A percentile compares a stretch with the other conserved stretches of the same genome.
Evolutionary conservation across 1,140 invertebrate species (phyloP).

Genomic region (Ylistrum balloti): DNA sequence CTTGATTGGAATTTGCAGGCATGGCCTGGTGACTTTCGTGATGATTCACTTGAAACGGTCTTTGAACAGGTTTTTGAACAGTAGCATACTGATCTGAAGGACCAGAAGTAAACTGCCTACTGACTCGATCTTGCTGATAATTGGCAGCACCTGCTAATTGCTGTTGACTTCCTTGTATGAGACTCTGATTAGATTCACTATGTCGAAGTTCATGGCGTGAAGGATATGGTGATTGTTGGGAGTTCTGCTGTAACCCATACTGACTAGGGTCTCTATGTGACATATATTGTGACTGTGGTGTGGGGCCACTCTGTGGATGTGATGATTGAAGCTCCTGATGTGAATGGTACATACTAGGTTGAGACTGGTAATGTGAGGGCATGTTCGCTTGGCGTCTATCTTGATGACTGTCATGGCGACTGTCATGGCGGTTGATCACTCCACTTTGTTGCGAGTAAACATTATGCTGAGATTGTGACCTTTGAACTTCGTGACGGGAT

Average conservation of each 20-base stretch:
- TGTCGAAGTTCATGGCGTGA: not conserved
- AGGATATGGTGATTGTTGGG: not conserved
- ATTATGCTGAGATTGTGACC: conserved; percentile 33
- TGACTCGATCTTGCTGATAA: not conserved
- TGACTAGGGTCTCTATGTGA: not conserved
- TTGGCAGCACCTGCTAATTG: not conserved
- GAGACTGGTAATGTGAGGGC: not conserved
- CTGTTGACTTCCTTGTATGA: not conserved
- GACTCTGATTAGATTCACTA: not conserved
- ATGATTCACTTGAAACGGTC: not conserved
- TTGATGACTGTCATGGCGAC: not conserved
- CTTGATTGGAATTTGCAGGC: not conserved
- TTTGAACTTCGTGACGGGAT: not conserved
- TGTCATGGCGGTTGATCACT: not conserved
- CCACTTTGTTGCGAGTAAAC: not conserved
- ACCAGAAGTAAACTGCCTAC: not conserved
- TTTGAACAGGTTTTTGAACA: not conserved
- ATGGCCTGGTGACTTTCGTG: conserved; percentile 15
- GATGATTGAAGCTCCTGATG: not conserved
- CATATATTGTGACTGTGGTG: not conserved
- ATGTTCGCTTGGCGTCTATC: not conserved
- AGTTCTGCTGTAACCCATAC: not conserved
- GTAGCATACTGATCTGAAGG: not conserved
- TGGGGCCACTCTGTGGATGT: not conserved
- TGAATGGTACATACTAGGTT: not conserved